Evolutionary conservation across 2,888 invertebrate genomes (phyloP), one percentile per base, ranked within the genome.

Genomic region (Hyposoter dolosus): DNA sequence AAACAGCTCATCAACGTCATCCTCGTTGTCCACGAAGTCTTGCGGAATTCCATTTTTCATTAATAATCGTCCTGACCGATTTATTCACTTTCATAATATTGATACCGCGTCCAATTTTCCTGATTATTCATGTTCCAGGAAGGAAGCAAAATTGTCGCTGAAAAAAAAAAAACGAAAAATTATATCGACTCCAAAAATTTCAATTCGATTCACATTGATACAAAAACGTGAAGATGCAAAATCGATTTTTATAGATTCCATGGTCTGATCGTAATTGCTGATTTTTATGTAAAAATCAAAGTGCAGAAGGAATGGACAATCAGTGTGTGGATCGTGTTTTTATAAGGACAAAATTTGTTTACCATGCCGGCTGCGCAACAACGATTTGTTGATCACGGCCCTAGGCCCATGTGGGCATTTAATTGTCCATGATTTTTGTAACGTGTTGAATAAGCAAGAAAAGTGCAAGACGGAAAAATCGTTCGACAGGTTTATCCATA

Each of bases 1-100:
- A 91, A 89, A 75, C 90, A 91, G 15, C 72, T 85, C 32, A 90
- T 65, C 32, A 90, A 65, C 50, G 87, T 60, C 40, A 88, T 68
- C 75, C 87, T 88, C 53, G 88, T 89, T 19, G 88, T 87, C 87
- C 88, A 89, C 63, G 83, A 86, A 76, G 68, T 85, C 72, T 87
- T 88, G 19, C 90, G 87, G 35, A 89, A 79, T 76, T 90, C 90
- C 90, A 90, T 90, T 80, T 68, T 85, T 53, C 17, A n/a, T 6
- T 15, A 45, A 28, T 81, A 35, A n/a, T 47, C n/a, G n/a, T 71
- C 53, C 7, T 23, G 43, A 12, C 23, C 23, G 60, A 17, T 76
- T 60, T 43, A 40, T 68, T 77, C 40, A 10, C 23, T 77, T 69
- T 83, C 87, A 87, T 87, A 47, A 66, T 86, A 82, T 40, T 10